phyloP scores from a whole-genome alignment of 2,888 invertebrate species.

The Euspilapteryx auroguttella region DNA sequence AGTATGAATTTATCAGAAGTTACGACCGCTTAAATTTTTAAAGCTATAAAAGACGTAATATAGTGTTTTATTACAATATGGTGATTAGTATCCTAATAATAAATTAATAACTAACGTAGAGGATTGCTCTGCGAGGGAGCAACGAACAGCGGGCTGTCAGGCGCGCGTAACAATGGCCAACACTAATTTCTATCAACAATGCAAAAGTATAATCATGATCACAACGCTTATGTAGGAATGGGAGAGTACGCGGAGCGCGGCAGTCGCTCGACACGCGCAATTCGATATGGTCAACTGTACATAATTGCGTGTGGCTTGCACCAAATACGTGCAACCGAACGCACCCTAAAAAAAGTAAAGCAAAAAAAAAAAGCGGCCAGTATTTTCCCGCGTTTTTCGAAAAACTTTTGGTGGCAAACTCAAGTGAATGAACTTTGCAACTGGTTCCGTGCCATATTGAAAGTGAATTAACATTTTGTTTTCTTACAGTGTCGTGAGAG shows the following conservation, averaged over 20 bases:
- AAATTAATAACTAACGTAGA: no score
- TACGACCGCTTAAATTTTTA: no score
- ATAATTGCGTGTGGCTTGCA: conserved; percentile 26
- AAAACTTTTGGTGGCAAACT: conserved; percentile 40
- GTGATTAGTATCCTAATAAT: no score
- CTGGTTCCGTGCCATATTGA: no score
- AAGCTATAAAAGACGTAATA: no score
- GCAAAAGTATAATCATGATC: conserved; percentile 27
- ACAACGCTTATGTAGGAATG: conserved; percentile 48
- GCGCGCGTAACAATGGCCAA: conserved; percentile 14
- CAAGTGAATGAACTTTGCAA: no score
- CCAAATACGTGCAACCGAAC: conserved; percentile 20
- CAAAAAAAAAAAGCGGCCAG: no score
- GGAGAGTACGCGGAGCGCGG: conserved; percentile 44
- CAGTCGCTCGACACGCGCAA: conserved; percentile 51
- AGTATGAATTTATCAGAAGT: no score
- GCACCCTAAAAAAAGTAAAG: conserved; percentile 17
- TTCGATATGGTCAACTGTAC: conserved; percentile 56
- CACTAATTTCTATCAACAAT: conserved; percentile 32
- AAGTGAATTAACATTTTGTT: conserved; percentile 51
- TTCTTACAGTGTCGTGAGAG: conserved; percentile 38
- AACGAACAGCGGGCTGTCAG: no score
- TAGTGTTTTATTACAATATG: no score
- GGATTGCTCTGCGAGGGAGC: no score
- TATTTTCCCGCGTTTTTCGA: conserved; percentile 9